Percentiles rank a stretch among this genome's conserved stretches.
These are phyloP conservation scores for Nephila pilipes DNA, from an alignment of 1,140 invertebrate genomes.

Conservation along the genomic window DNA sequence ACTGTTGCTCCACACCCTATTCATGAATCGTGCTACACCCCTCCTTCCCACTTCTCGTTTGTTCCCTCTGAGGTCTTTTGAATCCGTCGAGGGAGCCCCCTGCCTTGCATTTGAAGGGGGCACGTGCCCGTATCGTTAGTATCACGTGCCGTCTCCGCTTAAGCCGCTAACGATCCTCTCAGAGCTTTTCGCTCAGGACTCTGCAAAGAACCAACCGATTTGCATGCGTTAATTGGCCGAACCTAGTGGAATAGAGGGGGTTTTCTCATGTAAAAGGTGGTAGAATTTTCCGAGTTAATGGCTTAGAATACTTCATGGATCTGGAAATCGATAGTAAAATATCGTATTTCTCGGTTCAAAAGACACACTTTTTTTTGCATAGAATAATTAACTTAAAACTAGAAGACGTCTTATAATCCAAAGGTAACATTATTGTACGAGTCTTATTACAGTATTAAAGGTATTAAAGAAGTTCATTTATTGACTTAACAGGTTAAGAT, in stretches of 20 bases:
- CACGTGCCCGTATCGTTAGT: background rate
- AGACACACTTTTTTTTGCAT: too few species aligned
- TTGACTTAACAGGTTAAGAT: too few species aligned
- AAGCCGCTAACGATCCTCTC: constrained; percentile 42
- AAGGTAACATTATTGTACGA: too few species aligned
- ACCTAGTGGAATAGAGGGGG: background rate
- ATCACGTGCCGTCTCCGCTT: background rate
- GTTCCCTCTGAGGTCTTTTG: background rate
- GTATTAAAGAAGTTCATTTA: too few species aligned
- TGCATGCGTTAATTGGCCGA: constrained; percentile 44
- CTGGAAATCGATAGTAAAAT: background rate
- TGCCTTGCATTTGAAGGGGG: background rate
- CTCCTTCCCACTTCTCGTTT: background rate
- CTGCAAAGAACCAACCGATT: background rate
- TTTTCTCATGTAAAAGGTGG: background rate
- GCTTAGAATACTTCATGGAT: background rate
- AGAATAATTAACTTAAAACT: too few species aligned
- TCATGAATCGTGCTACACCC: background rate
- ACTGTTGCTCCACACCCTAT: too few species aligned
- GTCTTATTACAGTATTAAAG: too few species aligned
- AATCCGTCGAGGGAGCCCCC: background rate
- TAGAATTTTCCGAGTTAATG: background rate
- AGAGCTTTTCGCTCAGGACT: background rate
- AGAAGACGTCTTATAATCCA: too few species aligned
- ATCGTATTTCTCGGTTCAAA: too few species aligned